Base-by-base conservation (phyloP, 2,888 invertebrate genomes). In the Philopedon plagiatum region DNA sequence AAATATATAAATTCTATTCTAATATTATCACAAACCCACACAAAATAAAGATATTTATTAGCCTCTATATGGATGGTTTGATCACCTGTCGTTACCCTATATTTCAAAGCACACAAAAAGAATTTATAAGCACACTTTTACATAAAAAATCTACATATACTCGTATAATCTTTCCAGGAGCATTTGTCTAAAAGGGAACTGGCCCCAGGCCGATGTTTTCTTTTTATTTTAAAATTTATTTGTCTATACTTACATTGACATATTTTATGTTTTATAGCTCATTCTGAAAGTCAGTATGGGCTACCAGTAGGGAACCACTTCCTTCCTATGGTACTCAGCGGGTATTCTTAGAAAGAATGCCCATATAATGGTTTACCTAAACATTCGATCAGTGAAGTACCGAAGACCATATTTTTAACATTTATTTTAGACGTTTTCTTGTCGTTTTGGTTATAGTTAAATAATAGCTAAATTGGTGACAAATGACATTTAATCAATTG, bases 181-280 rank as follows among this genome's bases (percentile, higher is more conserved):
- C 63, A 65, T 65, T 67, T 67, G 66, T 68, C 21, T 19, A 11
- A 29, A 34, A n/a, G n/a, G 60, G 21, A 39, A 29, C 64, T 60
- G 37, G 32, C 62, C 63, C 51, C 21, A 46, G 62, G 0, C 19
- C 44, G 26, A 54, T 44, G 76, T 78, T 77, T 73, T 73, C 73
- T 75, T 79, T 76, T 80, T 80, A 80, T 81, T 79, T 80, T 79
- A 79, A 78, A 81, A 82, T 82, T 82, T 81, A 80, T 80, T 78
- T 76, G 78, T 78, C 78, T 80, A 80, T 80, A 80, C 79, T 78
- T 56, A 79, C 80, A 81, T 81, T 81, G 81, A 82, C 81, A 79
- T 81, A 80, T 80, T 80, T 80, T 77, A 79, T 80, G 80, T 81
- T 82, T 82, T 82, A 82, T 82, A 79, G 81, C 81, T 82, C 79